Percentiles rank a stretch among this genome's conserved stretches.
Conservation (phyloP, 1,140 invertebrate species). For the Trichonephila inaurata region DNA sequence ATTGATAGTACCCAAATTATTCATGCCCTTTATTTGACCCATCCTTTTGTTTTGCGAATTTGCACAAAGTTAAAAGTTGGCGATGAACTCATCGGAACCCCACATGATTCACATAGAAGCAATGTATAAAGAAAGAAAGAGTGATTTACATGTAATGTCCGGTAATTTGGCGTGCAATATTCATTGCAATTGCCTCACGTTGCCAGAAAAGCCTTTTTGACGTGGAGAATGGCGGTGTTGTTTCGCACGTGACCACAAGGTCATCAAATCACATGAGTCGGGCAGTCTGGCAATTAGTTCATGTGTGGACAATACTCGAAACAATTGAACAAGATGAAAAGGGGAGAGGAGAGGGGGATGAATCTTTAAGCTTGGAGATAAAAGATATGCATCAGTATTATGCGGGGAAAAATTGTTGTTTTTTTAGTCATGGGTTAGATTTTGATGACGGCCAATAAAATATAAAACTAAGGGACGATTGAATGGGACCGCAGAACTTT, state of each 20-base stretch:
- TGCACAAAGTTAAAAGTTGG: neutral
- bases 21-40: neutral
- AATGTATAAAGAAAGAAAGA: neutral
- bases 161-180: neutral
- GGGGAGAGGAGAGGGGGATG: neutral
- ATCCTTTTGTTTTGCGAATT: neutral
- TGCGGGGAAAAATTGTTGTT: neutral
- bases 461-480: neutral
- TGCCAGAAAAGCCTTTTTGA: neutral
- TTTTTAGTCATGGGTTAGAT: slow-evolving; percentile 32
- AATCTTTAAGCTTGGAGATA: neutral
- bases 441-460: slow-evolving; percentile 20
- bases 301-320: neutral
- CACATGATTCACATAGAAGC: neutral
- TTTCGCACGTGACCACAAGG: slow-evolving; percentile 38
- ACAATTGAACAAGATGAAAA: slow-evolving; percentile 25
- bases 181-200: neutral
- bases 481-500: neutral
- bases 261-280: slow-evolving; percentile 15
- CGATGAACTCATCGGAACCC: neutral
- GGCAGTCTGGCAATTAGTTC: slow-evolving; percentile 16
- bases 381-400: slow-evolving; percentile 17
- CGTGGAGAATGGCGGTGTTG: neutral
- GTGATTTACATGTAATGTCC: neutral
- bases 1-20: no score